These are phyloP conservation scores for Pogonocichla stellata DNA, from an alignment of 2,113 vertebrate species.

Conservation along the genomic window DNA sequence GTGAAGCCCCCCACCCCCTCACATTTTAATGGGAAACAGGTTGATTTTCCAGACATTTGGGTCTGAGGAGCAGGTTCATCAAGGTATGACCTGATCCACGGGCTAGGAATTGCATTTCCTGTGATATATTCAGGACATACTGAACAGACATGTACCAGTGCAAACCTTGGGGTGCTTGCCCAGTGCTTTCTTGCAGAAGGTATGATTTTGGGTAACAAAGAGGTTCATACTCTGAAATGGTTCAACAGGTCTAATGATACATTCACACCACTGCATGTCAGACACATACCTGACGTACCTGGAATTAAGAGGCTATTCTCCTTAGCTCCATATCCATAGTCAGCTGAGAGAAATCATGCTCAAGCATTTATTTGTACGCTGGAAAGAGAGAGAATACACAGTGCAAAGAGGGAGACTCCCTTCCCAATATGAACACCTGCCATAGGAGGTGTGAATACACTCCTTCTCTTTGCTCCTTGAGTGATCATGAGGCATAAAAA, in stretches of 20 bases:
- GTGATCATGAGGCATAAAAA: background rate
- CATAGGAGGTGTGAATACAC: background rate
- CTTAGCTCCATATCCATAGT: background rate
- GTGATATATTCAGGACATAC: background rate
- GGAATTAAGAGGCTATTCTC: background rate
- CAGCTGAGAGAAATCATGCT: background rate
- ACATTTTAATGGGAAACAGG: background rate
- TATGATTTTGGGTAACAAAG: background rate
- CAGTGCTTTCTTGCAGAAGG: background rate
- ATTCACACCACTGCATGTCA: background rate
- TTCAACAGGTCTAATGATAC: background rate
- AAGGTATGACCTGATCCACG: background rate
- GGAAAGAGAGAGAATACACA: background rate
- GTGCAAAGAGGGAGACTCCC: background rate
- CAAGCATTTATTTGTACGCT: background rate
- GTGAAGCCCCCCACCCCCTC: fast-evolving
- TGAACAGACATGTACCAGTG: background rate
- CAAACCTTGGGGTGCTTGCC: background rate
- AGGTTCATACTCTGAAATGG: background rate
- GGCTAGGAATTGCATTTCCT: background rate
- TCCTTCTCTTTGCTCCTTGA: background rate
- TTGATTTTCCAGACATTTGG: background rate
- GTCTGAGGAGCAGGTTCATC: background rate
- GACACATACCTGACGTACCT: background rate
- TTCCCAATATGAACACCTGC: background rate